These are phyloP conservation scores for Larimichthys crocea DNA, from an alignment of 2,113 vertebrate genomes.

Conservation along the genomic window DNA sequence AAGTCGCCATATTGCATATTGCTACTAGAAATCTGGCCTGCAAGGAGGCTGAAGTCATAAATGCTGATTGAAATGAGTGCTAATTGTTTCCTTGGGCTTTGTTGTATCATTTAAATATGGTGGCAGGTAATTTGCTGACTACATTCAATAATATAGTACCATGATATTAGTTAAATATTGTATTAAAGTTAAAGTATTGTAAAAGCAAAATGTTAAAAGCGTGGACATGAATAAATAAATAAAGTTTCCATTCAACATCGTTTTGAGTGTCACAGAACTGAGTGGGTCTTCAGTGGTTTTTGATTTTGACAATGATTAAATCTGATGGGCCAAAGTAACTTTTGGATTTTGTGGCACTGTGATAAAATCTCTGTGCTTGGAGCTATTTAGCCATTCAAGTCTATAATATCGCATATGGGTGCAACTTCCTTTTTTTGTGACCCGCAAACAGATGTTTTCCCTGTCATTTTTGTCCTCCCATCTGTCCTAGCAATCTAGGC, in stretches of 20 bases:
- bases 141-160: too few species aligned
- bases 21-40: too few species aligned
- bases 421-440: constrained; percentile 40
- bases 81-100: too few species aligned
- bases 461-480: constrained; percentile 13
- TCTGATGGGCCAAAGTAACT: constrained; percentile 38
- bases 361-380: constrained; percentile 28
- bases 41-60: too few species aligned
- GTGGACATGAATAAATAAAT: neutral
- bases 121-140: too few species aligned
- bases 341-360: constrained; percentile 38
- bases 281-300: constrained; percentile 37
- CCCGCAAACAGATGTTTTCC: constrained; percentile 45
- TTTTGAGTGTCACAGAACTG: neutral
- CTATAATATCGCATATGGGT: constrained; percentile 32
- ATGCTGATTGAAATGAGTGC: too few species aligned
- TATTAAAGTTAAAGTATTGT: neutral
- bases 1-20: too few species aligned
- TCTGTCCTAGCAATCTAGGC: constrained; percentile 33
- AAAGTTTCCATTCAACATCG: neutral
- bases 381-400: constrained; percentile 46
- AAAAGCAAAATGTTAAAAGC: neutral
- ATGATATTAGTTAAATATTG: too few species aligned
- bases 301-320: constrained; percentile 41
- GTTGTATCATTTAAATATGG: too few species aligned